Evolutionary conservation across 30 jellyfish, hydroid and myxozoan genomes (phyloP), one percentile per base, ranked within the genome.

Genomic region (Hydractinia echinata): DNA sequence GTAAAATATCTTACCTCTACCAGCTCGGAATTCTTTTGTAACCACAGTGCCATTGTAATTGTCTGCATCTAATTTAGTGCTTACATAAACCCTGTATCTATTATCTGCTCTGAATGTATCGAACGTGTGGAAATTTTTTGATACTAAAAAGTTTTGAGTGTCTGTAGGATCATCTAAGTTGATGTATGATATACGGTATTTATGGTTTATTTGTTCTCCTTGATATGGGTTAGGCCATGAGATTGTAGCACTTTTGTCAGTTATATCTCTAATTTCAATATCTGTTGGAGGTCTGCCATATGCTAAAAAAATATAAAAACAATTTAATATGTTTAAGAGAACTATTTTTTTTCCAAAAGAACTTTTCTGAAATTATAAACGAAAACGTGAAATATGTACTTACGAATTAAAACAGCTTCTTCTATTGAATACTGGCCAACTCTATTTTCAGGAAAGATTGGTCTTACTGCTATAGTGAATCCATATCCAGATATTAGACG

Each of bases 141-240:
- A n/a, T 7, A n/a, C 18, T 13, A 6, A 44, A 7, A 6, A 6
- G 7, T 7, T 64, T 6, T 7, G 51, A 64, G 74, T 64, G 74
- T n/a, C 74, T 64, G 74, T 64, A 7, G 7, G 19, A 51, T 64
- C 74, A 64, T 64, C 74, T n/a, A 64, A 51, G 74, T 64, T 51
- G 19, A n/a, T 64, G 18, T 13, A 64, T 44, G 74, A 3, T n/a
- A 64, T 13, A 44, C 74, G 19, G 74, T 64, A 64, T 64, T 64
- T 64, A 30, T 30, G 44, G 0, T 6, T 0, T 44, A 6, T 13
- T 64, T 7, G 19, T 13, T 64, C 74, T 7, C 51, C 39, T 44
- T 13, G 15, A 19, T 71, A 71, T 11, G 61, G 61, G 81, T 30
- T 20, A 7, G 53, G 55, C 81, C 81, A 71, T 9, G 81, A 19